Base-by-base conservation (phyloP, 2,888 invertebrate genomes). In the Yponomeuta cagnagella region DNA sequence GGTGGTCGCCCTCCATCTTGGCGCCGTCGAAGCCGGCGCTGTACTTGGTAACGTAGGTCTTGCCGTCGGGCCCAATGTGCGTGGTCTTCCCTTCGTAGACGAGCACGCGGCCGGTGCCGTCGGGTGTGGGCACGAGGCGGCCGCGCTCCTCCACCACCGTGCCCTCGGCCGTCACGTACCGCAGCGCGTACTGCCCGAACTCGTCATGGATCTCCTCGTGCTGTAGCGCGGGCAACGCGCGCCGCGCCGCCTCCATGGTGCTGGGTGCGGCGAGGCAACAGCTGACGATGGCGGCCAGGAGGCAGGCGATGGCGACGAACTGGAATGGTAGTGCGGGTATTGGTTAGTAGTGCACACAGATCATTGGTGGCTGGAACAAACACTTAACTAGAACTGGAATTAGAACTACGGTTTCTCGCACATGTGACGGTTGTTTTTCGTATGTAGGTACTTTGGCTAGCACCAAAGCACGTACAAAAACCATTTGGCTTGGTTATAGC, bases 81-180 rank as follows among this genome's bases (percentile, higher is more conserved):
- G 79, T 76, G 23, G 79, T 77, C 73, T 81, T 79, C 9, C 84
- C 84, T 72, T 85, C 82, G 5, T 77, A 75, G 23, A 78, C 75
- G 69, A 85, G 78, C 0, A 82, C 82, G 10, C 74, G 73, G 33
- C 75, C 81, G 23, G 31, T 72, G 9, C 82, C 80, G 30, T 80
- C 77, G n/a, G 77, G 72, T 33, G 75, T 77, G 9, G 79, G 81
- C 15, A 84, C 77, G 12, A 85, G 77, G 6, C 73, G 76, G 12
- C 83, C 85, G 10, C 78, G 77, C 73, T 84, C 82, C 0, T 73
- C 73, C 8, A 84, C 81, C 1, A 81, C 73, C 33, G 79, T 84
- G 10, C 84, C 84, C 71, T 85, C 83, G 63, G 82, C 84, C 4
- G 84, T 84, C 63, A 82, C 78, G 75, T 84, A 86, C 33, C 81